Evolutionary conservation across 2,113 vertebrate genomes (phyloP).

Genomic region (Suricata suricatta): DNA sequence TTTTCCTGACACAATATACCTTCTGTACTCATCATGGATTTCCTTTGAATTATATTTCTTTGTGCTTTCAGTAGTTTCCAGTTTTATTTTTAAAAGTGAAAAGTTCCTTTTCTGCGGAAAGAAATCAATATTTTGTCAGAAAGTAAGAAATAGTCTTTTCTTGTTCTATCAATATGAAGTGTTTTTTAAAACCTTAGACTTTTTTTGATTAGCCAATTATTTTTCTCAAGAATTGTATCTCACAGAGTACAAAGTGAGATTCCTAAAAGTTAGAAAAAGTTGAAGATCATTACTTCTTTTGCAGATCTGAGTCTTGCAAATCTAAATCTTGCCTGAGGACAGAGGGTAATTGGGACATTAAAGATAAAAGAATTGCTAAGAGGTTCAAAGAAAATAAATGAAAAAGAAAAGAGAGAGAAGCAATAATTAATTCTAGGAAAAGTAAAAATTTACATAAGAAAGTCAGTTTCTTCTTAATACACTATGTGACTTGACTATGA

Average conservation of each 20-base stretch:
- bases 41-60: conserved; percentile 1
- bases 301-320: conserved; percentile 1
- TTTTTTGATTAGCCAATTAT: background rate
- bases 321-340: conserved; percentile 1
- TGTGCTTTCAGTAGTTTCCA: conserved; percentile 19
- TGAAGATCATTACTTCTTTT: conserved; percentile 29
- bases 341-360: background rate
- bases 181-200: background rate
- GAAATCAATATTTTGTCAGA: background rate
- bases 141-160: background rate
- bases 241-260: background rate
- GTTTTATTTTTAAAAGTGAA: conserved; percentile 38
- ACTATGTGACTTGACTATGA: conserved; percentile 41
- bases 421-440: conserved; percentile 22
- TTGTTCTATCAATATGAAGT: background rate
- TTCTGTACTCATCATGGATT: background rate
- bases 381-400: conserved; percentile 46
- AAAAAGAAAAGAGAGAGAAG: background rate
- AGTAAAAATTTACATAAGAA: conserved; percentile 39
- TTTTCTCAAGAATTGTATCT: conserved; percentile 6
- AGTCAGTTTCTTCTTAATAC: background rate
- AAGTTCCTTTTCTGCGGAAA: background rate
- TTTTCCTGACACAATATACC: background rate
- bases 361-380: conserved; percentile 44
- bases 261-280: conserved; percentile 11